Conservation (phyloP, 2,797 vertebrate genomes). For the Clangula hyemalis region DNA sequence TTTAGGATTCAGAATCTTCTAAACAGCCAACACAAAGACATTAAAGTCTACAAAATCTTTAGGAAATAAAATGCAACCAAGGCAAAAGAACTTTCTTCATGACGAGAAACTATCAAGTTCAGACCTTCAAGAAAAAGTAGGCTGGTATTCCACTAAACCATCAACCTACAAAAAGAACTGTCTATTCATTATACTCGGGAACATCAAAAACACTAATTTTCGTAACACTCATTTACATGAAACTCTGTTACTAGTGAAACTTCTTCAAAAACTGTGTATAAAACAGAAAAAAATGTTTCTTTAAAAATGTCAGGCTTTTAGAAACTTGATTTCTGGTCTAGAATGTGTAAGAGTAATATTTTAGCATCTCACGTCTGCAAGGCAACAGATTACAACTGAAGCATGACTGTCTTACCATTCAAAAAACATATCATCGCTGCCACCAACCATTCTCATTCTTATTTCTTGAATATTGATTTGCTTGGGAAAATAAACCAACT, state of each 20-base stretch:
- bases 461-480: constrained; percentile 31
- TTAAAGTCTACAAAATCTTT: background rate
- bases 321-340: background rate
- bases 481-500: constrained; percentile 48
- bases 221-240: background rate
- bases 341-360: background rate
- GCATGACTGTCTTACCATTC: background rate
- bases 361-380: background rate
- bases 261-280: background rate
- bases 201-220: background rate
- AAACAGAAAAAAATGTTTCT: background rate
- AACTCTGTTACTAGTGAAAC: background rate
- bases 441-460: background rate
- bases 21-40: background rate
- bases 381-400: background rate
- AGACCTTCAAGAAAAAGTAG: background rate
- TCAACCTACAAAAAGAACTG: accelerated
- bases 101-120: background rate
- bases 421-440: background rate
- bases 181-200: background rate
- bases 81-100: background rate
- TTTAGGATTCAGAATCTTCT: background rate
- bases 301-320: background rate
- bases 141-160: background rate
- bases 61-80: background rate